phyloP scores from a whole-genome alignment of 2,113 vertebrate species.

The Balaeniceps rex region DNA sequence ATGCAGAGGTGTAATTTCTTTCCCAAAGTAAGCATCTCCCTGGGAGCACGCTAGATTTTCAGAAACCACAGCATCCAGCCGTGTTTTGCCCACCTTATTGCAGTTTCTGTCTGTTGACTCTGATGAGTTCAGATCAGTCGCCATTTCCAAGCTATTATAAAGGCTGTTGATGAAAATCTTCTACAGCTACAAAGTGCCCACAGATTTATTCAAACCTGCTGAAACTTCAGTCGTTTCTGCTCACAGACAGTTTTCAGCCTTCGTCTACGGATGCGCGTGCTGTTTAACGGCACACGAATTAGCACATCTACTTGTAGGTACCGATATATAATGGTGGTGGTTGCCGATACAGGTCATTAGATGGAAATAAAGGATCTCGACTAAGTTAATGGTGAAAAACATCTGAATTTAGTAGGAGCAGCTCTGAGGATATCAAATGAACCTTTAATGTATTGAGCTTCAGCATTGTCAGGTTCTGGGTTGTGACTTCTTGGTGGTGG shows the following conservation, averaged over 20 bases:
- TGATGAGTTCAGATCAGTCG: not conserved
- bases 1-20: not conserved
- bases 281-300: not conserved
- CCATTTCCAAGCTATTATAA: not conserved
- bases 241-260: not conserved
- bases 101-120: not conserved
- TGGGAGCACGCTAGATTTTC: not conserved
- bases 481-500: not conserved
- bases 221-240: not conserved
- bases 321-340: not conserved
- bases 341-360: conserved; percentile 9
- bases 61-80: not conserved
- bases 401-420: not conserved
- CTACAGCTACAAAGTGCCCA: not conserved
- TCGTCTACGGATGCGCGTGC: not conserved
- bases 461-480: not conserved
- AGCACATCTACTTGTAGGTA: not conserved
- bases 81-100: not conserved
- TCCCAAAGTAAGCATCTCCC: not conserved
- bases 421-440: not conserved
- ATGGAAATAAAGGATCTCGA: not conserved
- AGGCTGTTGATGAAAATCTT: not conserved
- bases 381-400: not conserved
- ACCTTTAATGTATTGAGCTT: not conserved
- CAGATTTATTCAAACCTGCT: not conserved